Evolutionary conservation across 1,140 invertebrate genomes (phyloP), one percentile per base, ranked within the genome.

Genomic region (Lepidurus packardi): DNA sequence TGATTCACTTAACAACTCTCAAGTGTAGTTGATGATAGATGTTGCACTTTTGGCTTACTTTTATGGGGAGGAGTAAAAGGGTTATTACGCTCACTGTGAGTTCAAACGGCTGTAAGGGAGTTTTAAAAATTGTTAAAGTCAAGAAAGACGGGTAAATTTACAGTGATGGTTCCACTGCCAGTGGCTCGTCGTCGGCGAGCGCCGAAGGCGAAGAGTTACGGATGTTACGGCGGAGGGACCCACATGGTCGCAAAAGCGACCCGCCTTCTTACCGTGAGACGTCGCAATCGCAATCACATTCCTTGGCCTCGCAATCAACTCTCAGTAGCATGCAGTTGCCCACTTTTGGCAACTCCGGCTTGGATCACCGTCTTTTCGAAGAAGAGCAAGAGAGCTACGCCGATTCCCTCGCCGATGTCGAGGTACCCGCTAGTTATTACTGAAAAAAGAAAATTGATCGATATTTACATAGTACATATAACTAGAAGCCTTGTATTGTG

Each of bases 151-250:
- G 53, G 53, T 65, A 65, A 65, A 65, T 65, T 34, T 65, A 65
- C 53, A 65, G 53, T 65, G 53, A 65, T 65, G 53, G 53, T 65
- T 65, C 53, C 53, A 65, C 53, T 65, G 53, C 53, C 53, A 65
- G 53, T 65, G 53, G 53, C 53, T n/a, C 53, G 53, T 65, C 53
- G n/a, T 65, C 53, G 6, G 53, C 21, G 53, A 65, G 53, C 53
- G 53, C n/a, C n/a, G 53, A 65, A 1, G 53, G 53, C 16, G 53
- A 65, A 65, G 53, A 65, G 21, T n/a, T 65, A 13, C 53, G 53
- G 13, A 65, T 65, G 53, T 21, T 65, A 9, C 7, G 53, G 53
- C 53, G 53, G 13, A 65, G 53, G 53, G 53, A 65, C 53, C 53
- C 53, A 21, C 53, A 65, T 65, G 53, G 53, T 65, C 53, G 53